A percentile compares a stretch with the other conserved stretches of the same genome.
These are phyloP conservation scores for Vidua chalybeata DNA, from an alignment of 2,113 vertebrate species.

Conservation along the genomic window DNA sequence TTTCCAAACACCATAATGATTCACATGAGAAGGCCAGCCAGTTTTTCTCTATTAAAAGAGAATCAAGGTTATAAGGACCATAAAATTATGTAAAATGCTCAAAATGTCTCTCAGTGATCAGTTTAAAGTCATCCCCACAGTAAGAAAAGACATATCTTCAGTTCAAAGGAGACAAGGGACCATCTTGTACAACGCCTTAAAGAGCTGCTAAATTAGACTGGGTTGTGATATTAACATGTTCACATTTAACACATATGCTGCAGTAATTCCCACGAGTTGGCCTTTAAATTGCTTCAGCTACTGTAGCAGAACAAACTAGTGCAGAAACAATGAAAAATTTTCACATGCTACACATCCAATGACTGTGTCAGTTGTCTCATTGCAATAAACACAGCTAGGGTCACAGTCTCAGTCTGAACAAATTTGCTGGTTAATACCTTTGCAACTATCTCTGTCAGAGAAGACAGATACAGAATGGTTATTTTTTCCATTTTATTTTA, in stretches of 20 bases:
- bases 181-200: not conserved
- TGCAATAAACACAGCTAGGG: not conserved
- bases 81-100: not conserved
- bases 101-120: not conserved
- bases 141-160: not conserved
- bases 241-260: not conserved
- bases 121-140: not conserved
- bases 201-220: not conserved
- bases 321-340: constrained; percentile 15
- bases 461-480: not conserved
- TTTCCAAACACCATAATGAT: not conserved
- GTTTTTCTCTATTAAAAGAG: not conserved
- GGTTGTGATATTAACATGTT: not conserved
- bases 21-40: not conserved
- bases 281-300: constrained; percentile 21
- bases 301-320: constrained; percentile 8
- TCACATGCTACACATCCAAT: constrained; percentile 28
- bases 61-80: not conserved
- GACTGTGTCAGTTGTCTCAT: not conserved
- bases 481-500: not conserved
- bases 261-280: not conserved
- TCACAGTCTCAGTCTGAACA: not conserved
- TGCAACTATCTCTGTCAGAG: constrained; percentile 7
- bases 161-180: not conserved
- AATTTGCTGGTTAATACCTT: constrained; percentile 19